Conservation (phyloP, 1,140 invertebrate species). For the Trachelipus rathkii region DNA sequence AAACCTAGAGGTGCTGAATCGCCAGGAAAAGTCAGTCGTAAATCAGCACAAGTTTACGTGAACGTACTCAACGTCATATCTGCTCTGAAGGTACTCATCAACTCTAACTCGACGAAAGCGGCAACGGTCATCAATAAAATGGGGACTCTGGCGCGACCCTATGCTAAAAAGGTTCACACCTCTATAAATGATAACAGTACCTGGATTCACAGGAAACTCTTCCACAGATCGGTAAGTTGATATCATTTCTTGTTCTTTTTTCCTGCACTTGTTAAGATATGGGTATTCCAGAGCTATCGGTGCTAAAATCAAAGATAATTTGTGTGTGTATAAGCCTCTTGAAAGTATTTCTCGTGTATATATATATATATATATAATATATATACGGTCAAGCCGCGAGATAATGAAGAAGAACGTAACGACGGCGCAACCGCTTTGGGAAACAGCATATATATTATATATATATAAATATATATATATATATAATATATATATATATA, state of each 20-base stretch:
- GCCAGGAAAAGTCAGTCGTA: constrained; percentile 38
- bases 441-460: too few species aligned
- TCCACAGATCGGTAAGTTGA: constrained; percentile 40
- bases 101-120: constrained; percentile 40
- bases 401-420: too few species aligned
- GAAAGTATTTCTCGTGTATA: too few species aligned
- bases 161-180: constrained; percentile 36
- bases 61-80: constrained; percentile 42
- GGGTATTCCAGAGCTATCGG: not conserved
- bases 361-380: too few species aligned
- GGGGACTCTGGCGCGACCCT: constrained; percentile 42
- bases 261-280: not conserved
- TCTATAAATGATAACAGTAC: constrained; percentile 36
- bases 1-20: constrained; percentile 30
- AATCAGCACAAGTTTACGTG: constrained; percentile 37
- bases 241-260: not conserved
- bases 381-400: too few species aligned
- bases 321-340: not conserved
- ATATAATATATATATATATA: too few species aligned
- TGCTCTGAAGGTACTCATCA: constrained; percentile 42
- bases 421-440: too few species aligned
- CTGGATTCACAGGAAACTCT: constrained; percentile 43
- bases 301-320: not conserved
- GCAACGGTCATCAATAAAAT: constrained; percentile 39
- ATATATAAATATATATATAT: too few species aligned